Evolutionary conservation across 1,140 invertebrate genomes (phyloP).

Genomic region (Plodia interpunctella): DNA sequence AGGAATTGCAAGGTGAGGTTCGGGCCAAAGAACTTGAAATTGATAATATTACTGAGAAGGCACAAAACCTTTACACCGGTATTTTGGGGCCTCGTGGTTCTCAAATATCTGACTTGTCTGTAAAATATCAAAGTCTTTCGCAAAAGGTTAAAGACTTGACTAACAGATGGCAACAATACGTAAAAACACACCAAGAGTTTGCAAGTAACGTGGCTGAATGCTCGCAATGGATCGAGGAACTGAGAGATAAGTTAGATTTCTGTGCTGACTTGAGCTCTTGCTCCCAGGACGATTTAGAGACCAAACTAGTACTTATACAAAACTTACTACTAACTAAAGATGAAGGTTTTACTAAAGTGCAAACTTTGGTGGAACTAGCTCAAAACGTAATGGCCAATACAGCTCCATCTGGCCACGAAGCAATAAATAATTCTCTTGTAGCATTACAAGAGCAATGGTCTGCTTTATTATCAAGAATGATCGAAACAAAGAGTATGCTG

Average conservation of each 20-base stretch:
- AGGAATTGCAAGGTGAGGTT: constrained; percentile 91
- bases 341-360: constrained; percentile 92
- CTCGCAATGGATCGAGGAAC: constrained; percentile 89
- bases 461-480: constrained; percentile 89
- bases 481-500: constrained; percentile 91
- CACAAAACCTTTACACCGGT: constrained; percentile 89
- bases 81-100: constrained; percentile 79
- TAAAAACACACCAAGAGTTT: constrained; percentile 92
- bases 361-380: constrained; percentile 91
- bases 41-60: constrained; percentile 93
- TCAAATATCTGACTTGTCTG: constrained; percentile 90
- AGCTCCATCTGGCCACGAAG: constrained; percentile 89
- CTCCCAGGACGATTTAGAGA: constrained; percentile 90
- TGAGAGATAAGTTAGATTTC: constrained; percentile 89
- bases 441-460: constrained; percentile 95
- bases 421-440: constrained; percentile 89
- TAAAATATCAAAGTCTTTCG: constrained; percentile 93
- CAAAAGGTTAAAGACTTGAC: constrained; percentile 94
- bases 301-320: constrained; percentile 89
- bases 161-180: constrained; percentile 94
- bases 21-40: constrained; percentile 94
- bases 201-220: constrained; percentile 88
- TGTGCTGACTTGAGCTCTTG: constrained; percentile 89
- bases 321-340: constrained; percentile 93
- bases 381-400: constrained; percentile 96